These are phyloP conservation scores for Ceratotherium simum DNA, from an alignment of 2,113 vertebrate species.

Conservation along the genomic window DNA sequence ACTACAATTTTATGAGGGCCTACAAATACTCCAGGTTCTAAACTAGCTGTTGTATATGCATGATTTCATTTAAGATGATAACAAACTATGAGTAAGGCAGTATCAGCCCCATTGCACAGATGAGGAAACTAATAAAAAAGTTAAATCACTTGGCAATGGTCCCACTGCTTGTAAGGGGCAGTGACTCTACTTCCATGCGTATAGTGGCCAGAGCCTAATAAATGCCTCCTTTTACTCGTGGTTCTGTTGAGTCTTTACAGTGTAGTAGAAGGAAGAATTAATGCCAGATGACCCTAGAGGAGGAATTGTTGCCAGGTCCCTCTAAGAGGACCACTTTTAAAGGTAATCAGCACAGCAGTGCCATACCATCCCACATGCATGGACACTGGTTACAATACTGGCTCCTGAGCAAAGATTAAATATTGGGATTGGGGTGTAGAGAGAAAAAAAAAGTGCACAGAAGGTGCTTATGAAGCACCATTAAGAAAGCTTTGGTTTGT, in stretches of 20 bases:
- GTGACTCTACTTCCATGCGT: background rate
- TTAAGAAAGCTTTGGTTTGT: background rate
- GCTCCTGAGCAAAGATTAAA: background rate
- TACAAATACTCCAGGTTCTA: background rate
- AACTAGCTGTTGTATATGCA: background rate
- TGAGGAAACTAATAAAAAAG: background rate
- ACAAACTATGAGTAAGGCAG: background rate
- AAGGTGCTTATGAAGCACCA: background rate
- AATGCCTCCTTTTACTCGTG: background rate
- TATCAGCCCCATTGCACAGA: background rate
- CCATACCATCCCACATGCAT: too few relatives aligned
- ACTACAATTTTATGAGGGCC: background rate
- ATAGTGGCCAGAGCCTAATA: background rate
- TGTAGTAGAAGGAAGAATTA: background rate
- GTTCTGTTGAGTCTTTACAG: background rate
- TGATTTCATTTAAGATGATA: background rate
- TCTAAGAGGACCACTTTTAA: background rate
- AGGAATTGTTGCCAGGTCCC: background rate
- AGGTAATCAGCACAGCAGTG: background rate
- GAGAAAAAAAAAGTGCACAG: background rate
- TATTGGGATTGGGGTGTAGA: background rate
- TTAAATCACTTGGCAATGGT: background rate
- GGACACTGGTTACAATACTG: background rate
- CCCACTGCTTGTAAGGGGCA: background rate
- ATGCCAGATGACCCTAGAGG: background rate